These are phyloP conservation scores for Ericerus pela DNA, from an alignment of 1,140 invertebrate species.

Conservation along the genomic window DNA sequence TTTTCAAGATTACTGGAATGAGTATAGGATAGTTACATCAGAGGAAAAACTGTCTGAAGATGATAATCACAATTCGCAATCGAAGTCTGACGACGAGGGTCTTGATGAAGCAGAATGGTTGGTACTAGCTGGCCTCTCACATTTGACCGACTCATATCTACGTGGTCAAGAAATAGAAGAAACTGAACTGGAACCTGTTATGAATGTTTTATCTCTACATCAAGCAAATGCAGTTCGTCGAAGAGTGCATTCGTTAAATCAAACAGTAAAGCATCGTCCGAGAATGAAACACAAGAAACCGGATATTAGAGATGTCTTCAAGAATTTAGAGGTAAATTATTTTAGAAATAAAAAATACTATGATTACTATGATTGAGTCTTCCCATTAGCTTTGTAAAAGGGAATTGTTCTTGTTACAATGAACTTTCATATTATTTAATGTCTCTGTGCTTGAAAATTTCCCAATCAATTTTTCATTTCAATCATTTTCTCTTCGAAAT, in stretches of 20 bases:
- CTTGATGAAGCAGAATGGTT: constrained; percentile 44
- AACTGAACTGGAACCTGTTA: constrained; percentile 38
- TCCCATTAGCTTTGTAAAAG: too few relatives aligned
- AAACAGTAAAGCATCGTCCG: constrained; percentile 50
- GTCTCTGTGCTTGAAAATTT: too few relatives aligned
- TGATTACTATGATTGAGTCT: too few relatives aligned
- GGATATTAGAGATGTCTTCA: constrained; percentile 61
- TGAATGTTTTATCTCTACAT: constrained; percentile 39
- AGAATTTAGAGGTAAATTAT: constrained; percentile 61
- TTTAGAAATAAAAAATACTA: too few relatives aligned
- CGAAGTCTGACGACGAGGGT: constrained; percentile 30
- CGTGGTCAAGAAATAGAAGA: constrained; percentile 42
- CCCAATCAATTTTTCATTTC: too few relatives aligned
- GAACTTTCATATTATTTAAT: too few relatives aligned
- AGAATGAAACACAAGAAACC: constrained; percentile 45
- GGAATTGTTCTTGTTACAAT: too few relatives aligned
- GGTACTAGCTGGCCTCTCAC: constrained; percentile 39
- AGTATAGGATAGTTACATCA: constrained; percentile 33
- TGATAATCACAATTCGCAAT: constrained; percentile 8
- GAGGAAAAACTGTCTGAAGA: constrained; percentile 30
- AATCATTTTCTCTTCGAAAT: too few relatives aligned
- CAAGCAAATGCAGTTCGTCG: constrained; percentile 62
- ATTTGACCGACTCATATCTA: constrained; percentile 39
- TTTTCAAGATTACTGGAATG: constrained; percentile 37
- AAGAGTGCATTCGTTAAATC: constrained; percentile 59